Evolutionary conservation across 2,888 invertebrate genomes (phyloP), one percentile per base, ranked within the genome.

Genomic region (Chromoteleia sp.): DNA sequence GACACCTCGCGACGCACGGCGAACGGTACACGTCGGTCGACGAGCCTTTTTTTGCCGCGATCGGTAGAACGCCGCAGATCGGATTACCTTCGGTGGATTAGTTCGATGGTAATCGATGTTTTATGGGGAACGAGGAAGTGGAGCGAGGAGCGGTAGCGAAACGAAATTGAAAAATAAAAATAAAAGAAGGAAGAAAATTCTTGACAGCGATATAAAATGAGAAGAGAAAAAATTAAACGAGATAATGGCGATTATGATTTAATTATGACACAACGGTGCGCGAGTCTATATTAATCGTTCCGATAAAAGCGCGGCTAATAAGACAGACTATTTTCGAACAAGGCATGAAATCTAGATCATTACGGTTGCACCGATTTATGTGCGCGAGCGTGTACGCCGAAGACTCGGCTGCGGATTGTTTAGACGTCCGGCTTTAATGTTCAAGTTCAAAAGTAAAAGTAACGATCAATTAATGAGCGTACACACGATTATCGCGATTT

Each of bases 1-100:
- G 76, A 81, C 81, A 76, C 76, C 76, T 71, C 59, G 70, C 58
- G 81, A 73, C 81, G 65, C 67, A 43, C 59, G 71, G 48, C 67
- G 10, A 75, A 81, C 80, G 80, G 75, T 75, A 75, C 68, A 76
- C 45, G 30, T 59, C 65, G 58, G 56, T 67, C 70, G 71, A 41
- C 39, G 59, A 21, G 43, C 25, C 17, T 68, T 68, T 76, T 65
- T 70, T 70, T 33, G 5, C 30, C 25, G 21, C 29, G 14, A 45
- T 21, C 52, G 43, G 17, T n/a, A 54, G 25, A 19, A 17, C 45
- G 48, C 59, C 45, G 29, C 33, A 21, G 43, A 76, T 76, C 68
- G 50, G 56, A 52, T 68, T 76, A 65, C 68, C 59, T 10, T 17
- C 19, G 73, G 15, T 45, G 68, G 50, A 68, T 59, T 76, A 76